Conservation (phyloP, 2,113 vertebrate species). For the Setophaga coronata region DNA sequence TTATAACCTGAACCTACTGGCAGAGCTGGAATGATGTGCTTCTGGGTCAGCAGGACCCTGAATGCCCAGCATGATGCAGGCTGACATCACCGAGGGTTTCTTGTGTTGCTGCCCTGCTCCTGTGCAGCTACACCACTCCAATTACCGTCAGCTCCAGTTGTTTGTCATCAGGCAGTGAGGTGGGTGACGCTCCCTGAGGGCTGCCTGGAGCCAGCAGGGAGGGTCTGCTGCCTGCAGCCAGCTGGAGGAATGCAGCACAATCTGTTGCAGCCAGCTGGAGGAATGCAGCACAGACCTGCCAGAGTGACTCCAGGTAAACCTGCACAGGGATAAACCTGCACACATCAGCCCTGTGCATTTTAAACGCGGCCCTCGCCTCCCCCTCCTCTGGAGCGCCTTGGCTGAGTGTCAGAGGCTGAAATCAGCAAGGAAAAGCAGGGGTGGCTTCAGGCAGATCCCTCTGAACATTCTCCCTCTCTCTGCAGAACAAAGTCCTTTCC, state of each 20-base stretch:
- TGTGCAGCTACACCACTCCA: not conserved
- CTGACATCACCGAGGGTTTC: not conserved
- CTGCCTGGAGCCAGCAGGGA: not conserved
- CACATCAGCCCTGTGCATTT: no score
- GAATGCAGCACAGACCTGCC: not conserved
- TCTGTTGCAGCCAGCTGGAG: not conserved
- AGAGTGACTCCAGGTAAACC: not conserved
- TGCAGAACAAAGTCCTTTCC: not conserved
- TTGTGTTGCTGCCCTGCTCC: accelerated
- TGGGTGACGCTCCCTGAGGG: not conserved
- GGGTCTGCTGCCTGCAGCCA: not conserved
- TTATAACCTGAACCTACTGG: not conserved
- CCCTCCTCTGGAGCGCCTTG: not conserved
- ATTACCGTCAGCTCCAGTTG: accelerated
- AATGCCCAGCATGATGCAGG: not conserved
- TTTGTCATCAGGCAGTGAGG: not conserved
- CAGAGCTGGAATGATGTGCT: not conserved
- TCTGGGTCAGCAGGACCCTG: not conserved
- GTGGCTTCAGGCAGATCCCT: not conserved
- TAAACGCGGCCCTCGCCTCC: not conserved
- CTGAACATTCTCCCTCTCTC: not conserved
- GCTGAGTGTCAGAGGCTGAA: not conserved
- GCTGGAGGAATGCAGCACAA: not conserved
- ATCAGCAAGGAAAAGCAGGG: not conserved
- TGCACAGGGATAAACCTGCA: not conserved